Evolutionary conservation across 2,888 invertebrate genomes (phyloP), one percentile per base, ranked within the genome.

Genomic region (Rotaria sp.): DNA sequence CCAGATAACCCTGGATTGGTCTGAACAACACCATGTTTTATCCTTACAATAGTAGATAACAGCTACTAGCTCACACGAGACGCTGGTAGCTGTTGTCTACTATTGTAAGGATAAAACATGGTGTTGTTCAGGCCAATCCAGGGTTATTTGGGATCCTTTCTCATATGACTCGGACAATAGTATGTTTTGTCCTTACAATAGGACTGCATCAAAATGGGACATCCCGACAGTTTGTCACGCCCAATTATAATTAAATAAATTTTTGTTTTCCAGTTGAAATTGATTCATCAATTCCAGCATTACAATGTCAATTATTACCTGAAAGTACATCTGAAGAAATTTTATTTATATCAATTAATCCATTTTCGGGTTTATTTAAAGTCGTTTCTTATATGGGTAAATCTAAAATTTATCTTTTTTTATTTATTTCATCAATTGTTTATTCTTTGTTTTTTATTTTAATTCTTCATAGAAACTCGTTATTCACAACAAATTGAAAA

Each of bases 341-440:
- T 13, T 45, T 80, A 80, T 80, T 80, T n/a, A 80, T 80, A 41
- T 80, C 80, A 41, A 80, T 80, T 80, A 80, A 45, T 80, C 80
- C 80, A 41, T 45, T 45, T 41, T 45, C 41, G 4, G 80, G 80
- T 45, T n/a, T 45, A 18, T 80, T 26, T 10, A 80, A 45, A 80
- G 80, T 45, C 11, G 45, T 45, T 45, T 80, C 80, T 1, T 80
- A 80, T 80, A 80, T 80, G 80, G 80, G 80, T 80, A 67, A 67
- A 67, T 35, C 18, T 18, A 3, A 30, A 15, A n/a, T 67, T 67
- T 4, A 30, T 18, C 21, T 38, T 35, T n/a, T 24, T 52, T 21
- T 11, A 74, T 21, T 45, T 5, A 26, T 26, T 4, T 26, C 35
- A 38, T 67, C 50, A 15, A 10, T 18, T 13, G 18, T 10, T 50